Evolutionary conservation across 2,113 vertebrate species (phyloP).

Genomic region (Cochlearius cochlearius): DNA sequence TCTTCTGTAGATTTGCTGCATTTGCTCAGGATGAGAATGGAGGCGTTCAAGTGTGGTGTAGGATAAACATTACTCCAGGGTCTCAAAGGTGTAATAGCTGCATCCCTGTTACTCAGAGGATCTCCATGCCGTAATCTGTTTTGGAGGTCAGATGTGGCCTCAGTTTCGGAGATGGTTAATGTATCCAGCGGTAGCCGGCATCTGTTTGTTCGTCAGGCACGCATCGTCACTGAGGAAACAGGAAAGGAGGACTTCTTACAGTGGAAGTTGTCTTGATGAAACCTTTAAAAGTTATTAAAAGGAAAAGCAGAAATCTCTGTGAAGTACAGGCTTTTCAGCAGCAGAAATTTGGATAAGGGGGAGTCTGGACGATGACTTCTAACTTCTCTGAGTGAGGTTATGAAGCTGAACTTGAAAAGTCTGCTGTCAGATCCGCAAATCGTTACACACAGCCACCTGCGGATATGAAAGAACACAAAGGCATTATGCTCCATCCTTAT

Average conservation of each 20-base stretch:
- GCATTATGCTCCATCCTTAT: neutral
- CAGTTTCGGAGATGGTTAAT: fast-evolving
- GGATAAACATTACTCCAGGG: neutral
- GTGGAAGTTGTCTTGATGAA: neutral
- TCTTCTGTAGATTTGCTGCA: neutral
- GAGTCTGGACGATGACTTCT: neutral
- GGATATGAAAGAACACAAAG: neutral
- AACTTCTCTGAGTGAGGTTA: neutral
- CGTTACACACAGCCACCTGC: neutral
- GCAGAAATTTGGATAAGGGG: neutral
- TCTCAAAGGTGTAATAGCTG: neutral
- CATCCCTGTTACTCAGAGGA: neutral
- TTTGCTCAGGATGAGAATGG: neutral
- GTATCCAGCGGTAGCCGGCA: neutral
- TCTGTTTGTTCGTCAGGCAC: neutral
- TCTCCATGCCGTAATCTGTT: fast-evolving
- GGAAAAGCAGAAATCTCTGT: neutral
- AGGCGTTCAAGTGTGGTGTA: fast-evolving
- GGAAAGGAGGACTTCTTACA: neutral
- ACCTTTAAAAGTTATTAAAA: neutral
- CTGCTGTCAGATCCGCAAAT: neutral
- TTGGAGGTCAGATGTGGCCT: neutral
- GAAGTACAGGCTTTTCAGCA: neutral
- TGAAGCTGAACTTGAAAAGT: neutral
- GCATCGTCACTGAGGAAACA: neutral